Conservation (phyloP, 35 echinoderm and acorn worm species). For the Apostichopus californicus region DNA sequence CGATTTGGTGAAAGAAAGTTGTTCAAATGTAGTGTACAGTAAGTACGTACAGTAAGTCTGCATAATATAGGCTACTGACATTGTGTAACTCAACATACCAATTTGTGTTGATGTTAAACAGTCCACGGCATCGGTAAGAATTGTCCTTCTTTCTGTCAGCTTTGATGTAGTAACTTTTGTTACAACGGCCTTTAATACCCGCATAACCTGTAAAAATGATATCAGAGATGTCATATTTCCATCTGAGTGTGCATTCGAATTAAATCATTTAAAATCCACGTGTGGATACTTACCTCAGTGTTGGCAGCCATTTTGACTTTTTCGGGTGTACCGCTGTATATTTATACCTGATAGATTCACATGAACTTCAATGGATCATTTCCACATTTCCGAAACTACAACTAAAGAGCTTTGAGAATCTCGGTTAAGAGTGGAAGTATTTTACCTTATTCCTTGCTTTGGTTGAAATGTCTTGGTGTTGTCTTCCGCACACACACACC, state of each 20-base stretch:
- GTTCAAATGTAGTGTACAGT: no score
- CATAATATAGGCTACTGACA: not conserved
- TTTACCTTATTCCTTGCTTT: no score
- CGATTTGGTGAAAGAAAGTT: no score
- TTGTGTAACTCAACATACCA: not conserved
- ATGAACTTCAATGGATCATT: no score
- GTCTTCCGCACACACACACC: no score
- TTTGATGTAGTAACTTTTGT: constrained; percentile 17
- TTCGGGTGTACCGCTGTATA: not conserved
- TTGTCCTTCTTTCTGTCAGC: constrained; percentile 10
- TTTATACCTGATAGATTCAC: not conserved
- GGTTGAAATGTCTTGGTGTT: no score
- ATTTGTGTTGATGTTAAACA: constrained; percentile 5
- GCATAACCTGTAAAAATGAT: constrained; percentile 15
- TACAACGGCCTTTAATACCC: not conserved
- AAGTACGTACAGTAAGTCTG: no score
- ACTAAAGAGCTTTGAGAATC: no score
- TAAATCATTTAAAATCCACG: constrained; percentile 41
- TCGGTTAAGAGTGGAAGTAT: no score
- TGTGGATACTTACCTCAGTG: constrained; percentile 32
- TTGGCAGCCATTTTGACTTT: not conserved
- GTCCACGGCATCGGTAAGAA: not conserved
- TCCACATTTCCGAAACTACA: no score
- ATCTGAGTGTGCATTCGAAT: not conserved
- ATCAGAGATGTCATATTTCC: not conserved